Base-by-base conservation (phyloP, 2,888 invertebrate genomes). In the Pachliopta kotzebuea region DNA sequence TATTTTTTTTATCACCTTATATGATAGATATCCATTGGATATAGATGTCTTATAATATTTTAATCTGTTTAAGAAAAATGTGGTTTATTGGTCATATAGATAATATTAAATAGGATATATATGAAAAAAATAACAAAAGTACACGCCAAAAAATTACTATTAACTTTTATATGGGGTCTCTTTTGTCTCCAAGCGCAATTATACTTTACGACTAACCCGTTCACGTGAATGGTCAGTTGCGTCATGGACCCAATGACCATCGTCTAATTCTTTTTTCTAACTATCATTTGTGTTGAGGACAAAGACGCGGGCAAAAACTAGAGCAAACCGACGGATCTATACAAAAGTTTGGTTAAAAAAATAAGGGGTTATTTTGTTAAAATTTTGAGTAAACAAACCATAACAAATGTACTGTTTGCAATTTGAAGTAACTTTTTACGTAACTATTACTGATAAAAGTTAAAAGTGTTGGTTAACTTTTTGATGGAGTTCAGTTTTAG, bases 201-300 rank as follows among this genome's bases (percentile, higher is more conserved):
- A 76, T 72, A 76, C 64, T 81, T 84, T 80, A 85, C 77, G 72
- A 76, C 65, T 69, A 83, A 79, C 76, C 50, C 52, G 78, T 76
- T 72, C 76, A 75, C 78, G 79, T 81, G 78, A 81, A 72, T 74
- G 66, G 72, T 68, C 71, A 70, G 70, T 81, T 78, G 76, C 81
- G 75, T 78, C 80, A 80, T 72, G 71, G 70, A 72, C 66, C 68
- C 66, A 66, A 42, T 60, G 72, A 76, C 76, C 76, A 69, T 74
- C 71, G 70, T 70, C 70, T 68, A 70, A 70, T 71, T 71, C 72
- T 71, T 72, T 71, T 72, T 71, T 72, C 72, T 70, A 74, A 70
- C 70, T 71, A 74, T 71, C 82, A 74, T 85, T 85, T 85, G 78
- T 81, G 82, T 79, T 78, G 77, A n/a, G 75, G 60, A 67, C 58